Conservation (phyloP, 1,140 invertebrate species). For the Drosophila parabipectinata region DNA sequence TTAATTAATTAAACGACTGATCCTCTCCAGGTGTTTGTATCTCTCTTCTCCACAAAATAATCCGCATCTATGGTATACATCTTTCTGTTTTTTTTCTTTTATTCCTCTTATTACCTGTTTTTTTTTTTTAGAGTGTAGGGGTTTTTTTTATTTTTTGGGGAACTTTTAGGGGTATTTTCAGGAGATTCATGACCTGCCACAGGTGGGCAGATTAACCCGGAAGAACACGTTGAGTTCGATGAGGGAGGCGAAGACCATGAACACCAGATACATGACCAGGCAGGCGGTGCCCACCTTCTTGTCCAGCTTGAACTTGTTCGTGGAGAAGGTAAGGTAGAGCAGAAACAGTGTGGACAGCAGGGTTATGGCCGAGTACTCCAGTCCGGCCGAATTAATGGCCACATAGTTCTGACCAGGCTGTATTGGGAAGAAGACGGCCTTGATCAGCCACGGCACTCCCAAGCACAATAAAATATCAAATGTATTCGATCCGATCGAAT, state of each 20-base stretch:
- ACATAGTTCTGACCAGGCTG: slow-evolving; percentile 89
- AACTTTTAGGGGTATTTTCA: neutral
- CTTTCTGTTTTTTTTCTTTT: slow-evolving; percentile 7
- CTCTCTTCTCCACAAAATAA: neutral
- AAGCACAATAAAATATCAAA: slow-evolving; percentile 94
- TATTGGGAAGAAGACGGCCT: slow-evolving; percentile 90
- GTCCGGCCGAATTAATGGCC: slow-evolving; percentile 90
- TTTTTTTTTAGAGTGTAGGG: slow-evolving; percentile 2
- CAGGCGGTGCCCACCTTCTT: slow-evolving; percentile 91
- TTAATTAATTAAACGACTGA: slow-evolving; percentile 79
- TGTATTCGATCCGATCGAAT: slow-evolving; percentile 95
- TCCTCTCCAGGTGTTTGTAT: slow-evolving; percentile 46
- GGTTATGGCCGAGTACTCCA: slow-evolving; percentile 93
- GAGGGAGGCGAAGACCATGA: slow-evolving; percentile 91
- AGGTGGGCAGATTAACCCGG: slow-evolving; percentile 92
- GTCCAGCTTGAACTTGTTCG: slow-evolving; percentile 92
- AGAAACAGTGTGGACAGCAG: slow-evolving; percentile 90
- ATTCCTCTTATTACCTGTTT: neutral
- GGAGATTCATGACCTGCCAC: slow-evolving; percentile 83
- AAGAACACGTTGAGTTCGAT: slow-evolving; percentile 95
- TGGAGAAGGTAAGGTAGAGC: slow-evolving; percentile 90
- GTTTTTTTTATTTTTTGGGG: neutral
- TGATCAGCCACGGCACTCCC: slow-evolving; percentile 94
- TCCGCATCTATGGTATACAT: slow-evolving; percentile 21
- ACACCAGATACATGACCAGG: slow-evolving; percentile 90